Evolutionary conservation across 2,113 vertebrate genomes (phyloP).

Genomic region (Gopherus evgoodei): DNA sequence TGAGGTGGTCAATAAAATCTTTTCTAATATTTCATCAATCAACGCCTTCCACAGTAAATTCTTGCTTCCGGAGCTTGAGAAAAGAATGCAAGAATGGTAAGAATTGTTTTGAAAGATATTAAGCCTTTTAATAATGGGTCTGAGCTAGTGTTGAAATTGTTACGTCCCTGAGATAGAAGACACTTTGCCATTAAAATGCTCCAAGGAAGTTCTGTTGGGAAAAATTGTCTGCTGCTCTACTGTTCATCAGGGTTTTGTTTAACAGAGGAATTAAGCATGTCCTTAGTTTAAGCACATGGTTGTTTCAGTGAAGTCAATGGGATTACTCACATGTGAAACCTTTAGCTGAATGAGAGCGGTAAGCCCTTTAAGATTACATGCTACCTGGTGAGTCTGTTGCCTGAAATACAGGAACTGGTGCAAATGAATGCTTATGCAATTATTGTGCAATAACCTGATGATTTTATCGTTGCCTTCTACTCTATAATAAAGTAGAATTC

Average conservation of each 20-base stretch:
- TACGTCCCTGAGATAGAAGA: background rate
- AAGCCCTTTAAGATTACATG: background rate
- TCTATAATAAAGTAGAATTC: background rate
- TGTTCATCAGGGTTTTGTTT: constrained; percentile 40
- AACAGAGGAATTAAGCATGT: background rate
- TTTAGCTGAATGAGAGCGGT: background rate
- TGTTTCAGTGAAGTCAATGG: background rate
- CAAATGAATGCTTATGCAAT: fast-evolving
- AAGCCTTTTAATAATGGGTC: background rate
- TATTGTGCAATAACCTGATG: background rate
- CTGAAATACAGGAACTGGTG: background rate
- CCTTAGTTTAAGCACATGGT: background rate
- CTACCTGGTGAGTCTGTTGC: background rate
- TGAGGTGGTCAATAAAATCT: constrained; percentile 96
- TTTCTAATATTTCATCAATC: constrained; percentile 98
- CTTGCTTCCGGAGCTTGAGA: constrained; percentile 95
- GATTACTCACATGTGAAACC: background rate
- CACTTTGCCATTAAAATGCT: background rate
- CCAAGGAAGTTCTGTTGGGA: background rate
- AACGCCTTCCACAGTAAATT: constrained; percentile 95
- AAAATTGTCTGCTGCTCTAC: background rate
- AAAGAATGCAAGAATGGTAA: constrained; percentile 98
- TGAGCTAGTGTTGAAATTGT: background rate
- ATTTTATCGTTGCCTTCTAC: background rate
- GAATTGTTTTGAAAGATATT: constrained; percentile 41